Evolutionary conservation across 2,113 vertebrate species (phyloP), one percentile per base, ranked within the genome.

Genomic region (Eidolon helvum): DNA sequence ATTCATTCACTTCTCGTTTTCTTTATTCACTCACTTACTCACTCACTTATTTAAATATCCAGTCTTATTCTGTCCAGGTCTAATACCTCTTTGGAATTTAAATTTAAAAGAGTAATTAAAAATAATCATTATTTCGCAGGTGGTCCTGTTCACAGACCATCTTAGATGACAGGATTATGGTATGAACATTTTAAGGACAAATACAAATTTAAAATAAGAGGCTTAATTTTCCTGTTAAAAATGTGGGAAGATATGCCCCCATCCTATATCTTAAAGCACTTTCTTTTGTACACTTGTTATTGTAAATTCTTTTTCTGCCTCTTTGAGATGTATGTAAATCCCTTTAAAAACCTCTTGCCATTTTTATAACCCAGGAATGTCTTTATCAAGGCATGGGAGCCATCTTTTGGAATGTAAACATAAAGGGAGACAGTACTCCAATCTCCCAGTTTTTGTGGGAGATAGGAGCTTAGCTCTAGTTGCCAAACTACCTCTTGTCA

Each of bases 341-440:
- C 65, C 72, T 95, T 57, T 9, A 48, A 95, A 88, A 83, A 5
- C 2, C 33, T 69, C 43, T 65, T 91, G 26, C 26, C 40, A 75
- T 10, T 91, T 96, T 89, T 89, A 94, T 28, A 94, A 59, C 22
- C 12, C 7, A 82, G 71, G 66, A 82, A 95, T 77, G 55, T 68
- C 50, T 95, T 96, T 72, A n/a, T 80, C 16, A 50, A 57, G 33
- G 26, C 26, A 38, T 94, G 43, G 35, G 18, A 94, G n/a, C 24
- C 28, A 79, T 78, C 38, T 5, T 88, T 77, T 83, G 59, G 65
- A 69, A 88, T 89, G 66, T 72, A 82, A 95, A 71, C 38, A 71
- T 38, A 24, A 65, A 82, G 59, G 7, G 18, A 53, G 22, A 79
- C 10, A n/a, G 43, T 14, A 12, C 7, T 24, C 19, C n/a, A 26